Evolutionary conservation across 2,797 vertebrate genomes (phyloP).

Genomic region (Lithobates sylvaticus): DNA sequence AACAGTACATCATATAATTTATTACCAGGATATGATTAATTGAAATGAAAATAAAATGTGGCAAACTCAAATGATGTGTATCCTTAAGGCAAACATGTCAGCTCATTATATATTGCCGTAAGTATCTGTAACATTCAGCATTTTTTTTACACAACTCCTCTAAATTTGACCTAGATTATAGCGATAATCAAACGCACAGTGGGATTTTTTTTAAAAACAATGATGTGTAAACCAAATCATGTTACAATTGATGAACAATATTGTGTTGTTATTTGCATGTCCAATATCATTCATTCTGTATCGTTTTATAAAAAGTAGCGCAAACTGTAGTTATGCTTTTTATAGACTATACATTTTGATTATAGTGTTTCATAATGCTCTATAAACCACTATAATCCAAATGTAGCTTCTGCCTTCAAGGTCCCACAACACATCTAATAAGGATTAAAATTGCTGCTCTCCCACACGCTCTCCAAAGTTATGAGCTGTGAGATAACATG

Average conservation of each 20-base stretch:
- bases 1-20: conserved; percentile 55
- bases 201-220: not conserved
- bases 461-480: too few species aligned
- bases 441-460: too few species aligned
- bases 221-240: not conserved
- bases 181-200: conserved; percentile 43
- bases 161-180: conserved; percentile 64
- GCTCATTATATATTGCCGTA: conserved; percentile 64
- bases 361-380: too few species aligned
- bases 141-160: conserved; percentile 63
- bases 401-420: too few species aligned
- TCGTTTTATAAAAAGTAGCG: too few species aligned
- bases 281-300: too few species aligned
- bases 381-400: too few species aligned
- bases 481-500: too few species aligned
- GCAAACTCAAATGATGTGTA: conserved; percentile 64
- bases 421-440: too few species aligned
- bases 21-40: conserved; percentile 68
- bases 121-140: conserved; percentile 67
- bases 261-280: too few species aligned
- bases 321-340: too few species aligned
- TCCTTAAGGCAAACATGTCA: conserved; percentile 70
- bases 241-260: not conserved
- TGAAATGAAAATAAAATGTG: conserved; percentile 61
- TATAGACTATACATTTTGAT: too few species aligned